A percentile compares a stretch with the other conserved stretches of the same genome.
Evolutionary conservation across 2,888 invertebrate species (phyloP).

Genomic region (Microplitis manilae): DNA sequence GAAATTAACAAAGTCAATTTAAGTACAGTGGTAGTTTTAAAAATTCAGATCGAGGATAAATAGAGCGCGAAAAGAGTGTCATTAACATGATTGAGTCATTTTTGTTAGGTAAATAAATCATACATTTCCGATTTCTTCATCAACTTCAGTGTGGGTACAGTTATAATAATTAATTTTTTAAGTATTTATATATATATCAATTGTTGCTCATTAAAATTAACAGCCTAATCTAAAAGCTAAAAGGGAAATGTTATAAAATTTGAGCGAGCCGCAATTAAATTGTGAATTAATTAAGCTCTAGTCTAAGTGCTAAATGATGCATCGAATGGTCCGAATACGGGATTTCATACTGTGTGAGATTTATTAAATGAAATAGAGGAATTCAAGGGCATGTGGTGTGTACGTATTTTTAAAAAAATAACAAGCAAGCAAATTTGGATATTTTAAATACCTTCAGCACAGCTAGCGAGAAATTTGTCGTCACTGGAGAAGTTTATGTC

Average conservation of each 20-base stretch:
- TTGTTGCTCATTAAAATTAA: background rate
- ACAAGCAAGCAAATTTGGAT: background rate
- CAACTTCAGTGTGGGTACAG: background rate
- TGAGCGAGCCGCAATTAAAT: background rate
- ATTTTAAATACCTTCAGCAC: slow-evolving; percentile 82
- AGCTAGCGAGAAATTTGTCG: slow-evolving; percentile 88
- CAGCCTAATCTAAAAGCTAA: background rate
- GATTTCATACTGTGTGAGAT: background rate
- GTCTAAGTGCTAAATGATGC: background rate
- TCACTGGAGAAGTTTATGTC: slow-evolving; percentile 88
- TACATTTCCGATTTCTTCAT: slow-evolving; percentile 4
- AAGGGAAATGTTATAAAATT: background rate
- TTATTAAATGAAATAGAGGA: background rate
- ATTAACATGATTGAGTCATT: slow-evolving; percentile 35
- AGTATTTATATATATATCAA: background rate
- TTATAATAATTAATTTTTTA: background rate
- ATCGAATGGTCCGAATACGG: background rate
- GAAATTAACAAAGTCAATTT: background rate
- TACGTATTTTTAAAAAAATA: background rate
- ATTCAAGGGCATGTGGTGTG: background rate
- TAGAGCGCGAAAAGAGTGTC: slow-evolving; percentile 37
- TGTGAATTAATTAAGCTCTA: background rate
- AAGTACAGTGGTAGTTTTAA: background rate
- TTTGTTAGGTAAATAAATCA: background rate
- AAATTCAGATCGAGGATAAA: slow-evolving; percentile 3